Percentiles rank a stretch among this genome's conserved stretches.
phyloP scores from a whole-genome alignment of 2,797 vertebrate species.

The Apodemus agrarius region DNA sequence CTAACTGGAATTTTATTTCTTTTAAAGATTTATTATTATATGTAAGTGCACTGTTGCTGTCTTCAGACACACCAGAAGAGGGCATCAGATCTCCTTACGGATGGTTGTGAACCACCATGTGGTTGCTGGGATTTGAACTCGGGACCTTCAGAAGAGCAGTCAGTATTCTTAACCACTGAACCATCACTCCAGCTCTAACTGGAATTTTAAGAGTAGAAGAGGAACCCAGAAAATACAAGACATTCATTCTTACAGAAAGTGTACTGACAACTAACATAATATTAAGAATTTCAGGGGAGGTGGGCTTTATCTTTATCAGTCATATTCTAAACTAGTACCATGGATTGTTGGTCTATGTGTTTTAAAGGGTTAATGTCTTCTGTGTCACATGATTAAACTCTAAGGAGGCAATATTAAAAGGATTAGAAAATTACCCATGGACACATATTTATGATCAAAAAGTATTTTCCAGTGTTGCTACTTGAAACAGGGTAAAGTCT shows the following conservation, averaged over 20 bases:
- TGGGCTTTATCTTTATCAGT: not conserved
- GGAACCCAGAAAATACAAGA: not conserved
- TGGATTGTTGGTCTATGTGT: not conserved
- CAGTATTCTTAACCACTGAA: too few relatives aligned
- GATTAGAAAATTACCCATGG: not conserved
- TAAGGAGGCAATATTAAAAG: not conserved
- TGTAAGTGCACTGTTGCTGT: too few relatives aligned
- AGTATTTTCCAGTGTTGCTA: not conserved
- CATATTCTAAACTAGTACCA: not conserved
- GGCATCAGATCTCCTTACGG: too few relatives aligned
- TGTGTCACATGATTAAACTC: not conserved
- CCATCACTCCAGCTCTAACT: not conserved
- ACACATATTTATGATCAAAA: slow-evolving; percentile 7
- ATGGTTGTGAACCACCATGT: too few relatives aligned
- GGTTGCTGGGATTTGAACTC: too few relatives aligned
- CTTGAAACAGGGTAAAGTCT: not conserved
- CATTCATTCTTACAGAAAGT: not conserved
- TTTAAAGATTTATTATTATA: too few relatives aligned
- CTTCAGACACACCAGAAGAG: too few relatives aligned
- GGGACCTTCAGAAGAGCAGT: too few relatives aligned
- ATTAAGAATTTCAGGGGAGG: not conserved
- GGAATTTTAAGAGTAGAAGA: not conserved
- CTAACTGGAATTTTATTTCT: not conserved
- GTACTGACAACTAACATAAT: not conserved
- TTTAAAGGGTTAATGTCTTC: slow-evolving; percentile 6